phyloP scores from a whole-genome alignment of 2,113 vertebrate species.

The Spilogale gracilis region DNA sequence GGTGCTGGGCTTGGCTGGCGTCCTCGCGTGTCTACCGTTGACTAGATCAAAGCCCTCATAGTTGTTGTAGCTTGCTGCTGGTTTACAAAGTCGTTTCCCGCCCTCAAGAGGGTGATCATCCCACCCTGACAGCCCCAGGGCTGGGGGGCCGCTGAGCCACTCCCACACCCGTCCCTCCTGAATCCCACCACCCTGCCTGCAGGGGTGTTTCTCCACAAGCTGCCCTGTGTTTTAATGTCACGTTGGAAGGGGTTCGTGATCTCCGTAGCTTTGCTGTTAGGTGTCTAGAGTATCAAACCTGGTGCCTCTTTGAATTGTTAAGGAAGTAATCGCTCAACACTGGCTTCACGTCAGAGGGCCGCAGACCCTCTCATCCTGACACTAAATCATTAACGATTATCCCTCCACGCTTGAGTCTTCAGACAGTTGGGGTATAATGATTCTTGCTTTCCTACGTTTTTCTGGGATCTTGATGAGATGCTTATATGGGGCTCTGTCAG shows the following conservation, averaged over 20 bases:
- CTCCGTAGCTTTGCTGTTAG: rapidly evolving
- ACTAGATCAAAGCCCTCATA: rapidly evolving
- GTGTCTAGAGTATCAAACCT: rapidly evolving
- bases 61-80: rapidly evolving
- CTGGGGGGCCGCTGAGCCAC: rapidly evolving
- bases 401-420: rapidly evolving
- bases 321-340: rapidly evolving
- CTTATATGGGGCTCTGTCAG: background rate
- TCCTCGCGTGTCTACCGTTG: rapidly evolving
- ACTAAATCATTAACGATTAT: background rate
- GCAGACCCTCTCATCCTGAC: background rate
- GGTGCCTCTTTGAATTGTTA: rapidly evolving
- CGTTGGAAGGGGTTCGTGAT: rapidly evolving
- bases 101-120: rapidly evolving
- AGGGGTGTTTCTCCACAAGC: rapidly evolving
- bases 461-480: background rate
- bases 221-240: rapidly evolving
- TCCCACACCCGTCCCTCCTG: rapidly evolving
- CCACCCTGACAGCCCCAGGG: background rate
- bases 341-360: rapidly evolving
- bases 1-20: rapidly evolving
- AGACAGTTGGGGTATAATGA: background rate
- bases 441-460: rapidly evolving
- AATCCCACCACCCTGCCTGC: background rate
- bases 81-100: background rate